phyloP scores from a whole-genome alignment of 2,797 vertebrate genomes.

The Eptatretus atami region DNA sequence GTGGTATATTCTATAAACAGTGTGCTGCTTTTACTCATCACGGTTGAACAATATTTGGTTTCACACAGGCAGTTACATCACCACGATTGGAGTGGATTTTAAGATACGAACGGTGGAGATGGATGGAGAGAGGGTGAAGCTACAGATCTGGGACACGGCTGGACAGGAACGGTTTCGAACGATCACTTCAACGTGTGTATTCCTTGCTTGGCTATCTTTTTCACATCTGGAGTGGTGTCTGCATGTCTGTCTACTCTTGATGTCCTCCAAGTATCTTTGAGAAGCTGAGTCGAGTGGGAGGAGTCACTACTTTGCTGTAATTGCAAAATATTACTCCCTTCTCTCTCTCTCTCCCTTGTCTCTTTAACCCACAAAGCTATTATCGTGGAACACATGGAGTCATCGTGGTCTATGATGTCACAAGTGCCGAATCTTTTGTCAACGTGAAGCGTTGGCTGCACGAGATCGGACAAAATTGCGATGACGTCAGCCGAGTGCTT shows the following conservation, averaged over 20 bases:
- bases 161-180: constrained; percentile 92
- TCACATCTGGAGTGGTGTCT: too few species aligned
- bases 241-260: not conserved
- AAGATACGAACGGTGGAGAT: constrained; percentile 97
- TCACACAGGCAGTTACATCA: constrained; percentile 76
- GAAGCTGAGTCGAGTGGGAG: not conserved
- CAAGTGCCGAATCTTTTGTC: constrained; percentile 35
- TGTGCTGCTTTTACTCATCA: too few species aligned
- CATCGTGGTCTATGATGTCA: constrained; percentile 42
- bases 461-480: constrained; percentile 42
- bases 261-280: not conserved
- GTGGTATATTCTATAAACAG: too few species aligned
- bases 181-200: constrained; percentile 86
- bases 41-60: not conserved
- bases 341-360: too few species aligned
- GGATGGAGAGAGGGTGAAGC: constrained; percentile 92
- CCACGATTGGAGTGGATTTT: constrained; percentile 91
- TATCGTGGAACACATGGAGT: constrained; percentile 46
- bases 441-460: constrained; percentile 43
- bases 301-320: too few species aligned
- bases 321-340: too few species aligned
- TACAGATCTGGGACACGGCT: constrained; percentile 97
- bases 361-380: constrained; percentile 16
- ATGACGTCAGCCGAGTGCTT: constrained; percentile 36
- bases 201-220: not conserved